Conservation (phyloP, 2,888 invertebrate species). For the Tachina lurida region DNA sequence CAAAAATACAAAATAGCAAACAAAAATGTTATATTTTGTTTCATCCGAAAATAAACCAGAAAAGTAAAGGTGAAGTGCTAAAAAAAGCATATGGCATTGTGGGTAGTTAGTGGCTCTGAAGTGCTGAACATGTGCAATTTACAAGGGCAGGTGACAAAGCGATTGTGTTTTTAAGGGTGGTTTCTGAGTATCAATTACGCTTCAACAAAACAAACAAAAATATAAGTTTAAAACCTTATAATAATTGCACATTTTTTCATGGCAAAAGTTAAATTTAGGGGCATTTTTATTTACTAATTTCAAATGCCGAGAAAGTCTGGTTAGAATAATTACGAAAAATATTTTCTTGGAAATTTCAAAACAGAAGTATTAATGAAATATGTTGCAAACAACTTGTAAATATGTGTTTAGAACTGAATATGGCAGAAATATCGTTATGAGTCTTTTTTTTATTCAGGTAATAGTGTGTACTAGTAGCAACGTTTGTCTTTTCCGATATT, state of each 20-base stretch:
- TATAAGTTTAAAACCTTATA: background rate
- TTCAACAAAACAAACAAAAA: background rate
- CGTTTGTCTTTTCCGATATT: no score
- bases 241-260: background rate
- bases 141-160: slow-evolving; percentile 56
- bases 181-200: background rate
- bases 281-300: no score
- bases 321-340: no score
- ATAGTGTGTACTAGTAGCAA: no score
- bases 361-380: no score
- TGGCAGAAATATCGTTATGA: no score
- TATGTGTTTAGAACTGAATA: no score
- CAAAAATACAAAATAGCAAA: background rate
- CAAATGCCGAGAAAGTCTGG: no score
- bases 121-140: slow-evolving; percentile 19
- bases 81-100: slow-evolving; percentile 20
- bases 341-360: no score
- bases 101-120: slow-evolving; percentile 13
- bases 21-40: background rate
- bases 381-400: no score
- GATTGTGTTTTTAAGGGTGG: slow-evolving; percentile 28
- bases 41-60: background rate
- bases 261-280: no score
- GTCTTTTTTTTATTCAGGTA: no score
- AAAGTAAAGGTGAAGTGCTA: slow-evolving; percentile 29